Base-by-base conservation (phyloP, 2,888 invertebrate genomes). In the Eupeodes latifasciatus region DNA sequence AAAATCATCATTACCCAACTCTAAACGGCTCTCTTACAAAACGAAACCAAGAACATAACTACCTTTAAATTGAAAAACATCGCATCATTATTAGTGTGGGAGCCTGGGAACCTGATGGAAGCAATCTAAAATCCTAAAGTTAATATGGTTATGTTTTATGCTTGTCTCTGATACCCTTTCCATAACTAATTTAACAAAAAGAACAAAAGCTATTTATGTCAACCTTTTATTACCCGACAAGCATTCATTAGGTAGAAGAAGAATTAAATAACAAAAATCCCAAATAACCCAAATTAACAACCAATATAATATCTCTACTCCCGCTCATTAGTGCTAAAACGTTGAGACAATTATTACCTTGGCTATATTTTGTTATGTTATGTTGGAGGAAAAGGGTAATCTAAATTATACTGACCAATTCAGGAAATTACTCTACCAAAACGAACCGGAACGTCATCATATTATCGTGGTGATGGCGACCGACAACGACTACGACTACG, bases 371-470 rank as follows among this genome's bases (percentile, higher is more conserved):
- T 40, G 40, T 40, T 27, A 27, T 27, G 27, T 27, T 27, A 49
- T 59, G 57, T 59, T 69, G 10, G 67, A 69, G 67, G 14, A 76
- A 19, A 59, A 75, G 53, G 75, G 61, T 78, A 59, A 55, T 69
- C 81, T 53, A 76, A 75, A 76, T 81, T 81, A 69, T 81, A 76
- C 61, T 36, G 44, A 10, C 81, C 69, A 61, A 61, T 67, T 81
- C 57, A 76, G 67, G 55, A 69, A 81, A 69, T 62, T 81, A 67
- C 81, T 81, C 75, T 76, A 62, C 81, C 75, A 76, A 81, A 81
- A 36, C 81, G 69, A 81, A 76, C 67, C 81, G 81, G 89, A 91
- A 90, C 90, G 80, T 76, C 89, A 82, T 90, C 27, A 19, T 64
- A 40, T 40, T 9, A 77, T 85, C 72, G 82, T 90, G 90, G 81